Percentiles rank a stretch among this genome's conserved stretches.
Evolutionary conservation across 2,113 vertebrate species (phyloP).

Genomic region (Saguinus imperator): DNA sequence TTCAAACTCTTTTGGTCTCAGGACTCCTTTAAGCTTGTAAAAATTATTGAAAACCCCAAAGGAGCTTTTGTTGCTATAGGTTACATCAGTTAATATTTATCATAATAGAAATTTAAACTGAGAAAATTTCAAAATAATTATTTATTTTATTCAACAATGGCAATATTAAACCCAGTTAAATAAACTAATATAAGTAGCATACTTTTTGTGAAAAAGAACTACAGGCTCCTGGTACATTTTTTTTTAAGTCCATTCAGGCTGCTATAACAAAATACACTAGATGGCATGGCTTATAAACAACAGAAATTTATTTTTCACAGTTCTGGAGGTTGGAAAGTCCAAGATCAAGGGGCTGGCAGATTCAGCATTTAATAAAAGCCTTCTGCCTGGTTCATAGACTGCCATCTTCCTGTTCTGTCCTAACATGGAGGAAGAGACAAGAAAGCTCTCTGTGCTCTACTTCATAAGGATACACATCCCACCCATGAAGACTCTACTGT

Average conservation of each 20-base stretch:
- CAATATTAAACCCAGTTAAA: background rate
- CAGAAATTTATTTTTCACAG: background rate
- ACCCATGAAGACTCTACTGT: background rate
- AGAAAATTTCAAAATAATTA: conserved; percentile 2
- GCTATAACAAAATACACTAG: background rate
- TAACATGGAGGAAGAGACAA: background rate
- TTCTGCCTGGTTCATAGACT: background rate
- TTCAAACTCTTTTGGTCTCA: background rate
- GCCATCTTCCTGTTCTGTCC: background rate
- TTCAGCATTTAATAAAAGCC: background rate
- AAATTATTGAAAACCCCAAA: conserved; percentile 1
- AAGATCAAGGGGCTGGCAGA: background rate
- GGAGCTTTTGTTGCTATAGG: background rate
- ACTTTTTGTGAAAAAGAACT: conserved; percentile 17
- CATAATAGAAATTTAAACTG: conserved; percentile 24
- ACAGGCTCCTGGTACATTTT: background rate
- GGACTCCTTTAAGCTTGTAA: conserved; percentile 21
- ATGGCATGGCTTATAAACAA: background rate
- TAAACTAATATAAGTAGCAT: background rate
- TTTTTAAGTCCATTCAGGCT: background rate
- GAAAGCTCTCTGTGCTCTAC: background rate
- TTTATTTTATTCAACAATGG: conserved; percentile 14
- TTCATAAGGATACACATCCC: background rate
- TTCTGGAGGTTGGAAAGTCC: background rate
- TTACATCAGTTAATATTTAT: background rate